Conservation (phyloP, 2,888 invertebrate species). For the Lymantria monacha region DNA sequence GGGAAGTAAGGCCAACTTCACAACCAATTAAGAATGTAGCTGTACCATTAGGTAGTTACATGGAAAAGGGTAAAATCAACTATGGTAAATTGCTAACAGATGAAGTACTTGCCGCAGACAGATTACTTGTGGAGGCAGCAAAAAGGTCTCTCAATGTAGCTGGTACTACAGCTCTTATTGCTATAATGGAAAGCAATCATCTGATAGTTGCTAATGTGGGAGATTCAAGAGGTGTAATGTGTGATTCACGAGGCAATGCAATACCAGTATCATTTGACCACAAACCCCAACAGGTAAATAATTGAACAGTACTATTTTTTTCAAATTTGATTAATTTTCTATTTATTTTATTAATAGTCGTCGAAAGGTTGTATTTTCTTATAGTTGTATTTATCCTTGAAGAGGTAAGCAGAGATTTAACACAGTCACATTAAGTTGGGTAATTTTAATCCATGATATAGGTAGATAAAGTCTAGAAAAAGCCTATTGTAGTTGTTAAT, state of each 20-base stretch:
- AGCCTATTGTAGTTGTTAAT: no score
- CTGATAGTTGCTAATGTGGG: slow-evolving; percentile 98
- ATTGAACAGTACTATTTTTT: no score
- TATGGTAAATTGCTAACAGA: slow-evolving; percentile 92
- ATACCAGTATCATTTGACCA: slow-evolving; percentile 97
- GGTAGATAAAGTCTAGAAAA: no score
- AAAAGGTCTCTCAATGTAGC: slow-evolving; percentile 89
- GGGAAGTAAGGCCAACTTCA: slow-evolving; percentile 80
- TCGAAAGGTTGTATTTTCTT: no score
- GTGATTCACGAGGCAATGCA: slow-evolving; percentile 93
- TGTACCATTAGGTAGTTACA: slow-evolving; percentile 83
- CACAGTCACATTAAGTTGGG: no score
- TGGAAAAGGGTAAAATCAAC: slow-evolving; percentile 89
- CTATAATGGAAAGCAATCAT: slow-evolving; percentile 90
- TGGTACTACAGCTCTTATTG: slow-evolving; percentile 96
- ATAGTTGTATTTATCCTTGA: no score
- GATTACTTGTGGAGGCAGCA: slow-evolving; percentile 90
- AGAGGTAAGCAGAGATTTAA: no score
- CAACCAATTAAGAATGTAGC: slow-evolving; percentile 71
- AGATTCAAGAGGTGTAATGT: slow-evolving; percentile 97
- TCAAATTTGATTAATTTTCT: neutral
- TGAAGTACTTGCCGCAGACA: slow-evolving; percentile 93
- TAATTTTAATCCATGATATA: no score
- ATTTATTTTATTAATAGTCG: no score
- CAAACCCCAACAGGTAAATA: slow-evolving; percentile 94